Base-by-base conservation (phyloP, 2,888 invertebrate species). In the Arctia plantaginis region DNA sequence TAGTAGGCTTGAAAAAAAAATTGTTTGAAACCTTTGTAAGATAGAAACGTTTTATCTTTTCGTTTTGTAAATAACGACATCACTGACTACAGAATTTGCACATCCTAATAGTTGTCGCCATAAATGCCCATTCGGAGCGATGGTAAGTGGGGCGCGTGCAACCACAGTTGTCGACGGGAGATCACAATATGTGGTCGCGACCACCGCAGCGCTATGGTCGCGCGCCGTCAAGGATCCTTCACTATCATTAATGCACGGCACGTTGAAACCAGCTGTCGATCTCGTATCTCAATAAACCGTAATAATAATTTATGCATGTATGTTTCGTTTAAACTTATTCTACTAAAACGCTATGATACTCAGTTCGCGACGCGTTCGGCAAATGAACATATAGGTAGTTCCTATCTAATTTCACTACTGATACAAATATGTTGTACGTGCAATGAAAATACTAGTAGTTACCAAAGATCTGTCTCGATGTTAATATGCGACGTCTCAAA, bases 181-280 rank as follows among this genome's bases (percentile, higher is more conserved):
- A 82, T 82, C 89, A 75, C 88, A 78, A 85, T 88, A 87, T 88
- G 89, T 82, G 88, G 88, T 82, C 81, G 81, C 76, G 84, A 80
- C 87, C 82, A 87, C 88, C 89, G 86, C 86, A 71, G 89, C 75
- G 88, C 77, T 33, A 67, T 77, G 77, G 77, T 75, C 81, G 81
- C 74, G 78, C 64, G 78, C 79, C 80, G 79, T 85, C 86, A 83
- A 87, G 81, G 85, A 88, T 89, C 85, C 87, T 89, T 88, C 86
- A 88, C 73, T 51, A 39, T 33, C 51, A 72, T 72, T 72, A 69
- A 75, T 80, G 77, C 75, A 80, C 66, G 10, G 66, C 72, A 72
- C 78, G 74, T 71, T 70, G 69, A 70, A 71, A 74, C 76, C 85
- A 81, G 80, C 84, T 85, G 85, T 77, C 84, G 51, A 47, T 35